phyloP scores from a whole-genome alignment of 2,888 invertebrate genomes.

The Heliconius sara region DNA sequence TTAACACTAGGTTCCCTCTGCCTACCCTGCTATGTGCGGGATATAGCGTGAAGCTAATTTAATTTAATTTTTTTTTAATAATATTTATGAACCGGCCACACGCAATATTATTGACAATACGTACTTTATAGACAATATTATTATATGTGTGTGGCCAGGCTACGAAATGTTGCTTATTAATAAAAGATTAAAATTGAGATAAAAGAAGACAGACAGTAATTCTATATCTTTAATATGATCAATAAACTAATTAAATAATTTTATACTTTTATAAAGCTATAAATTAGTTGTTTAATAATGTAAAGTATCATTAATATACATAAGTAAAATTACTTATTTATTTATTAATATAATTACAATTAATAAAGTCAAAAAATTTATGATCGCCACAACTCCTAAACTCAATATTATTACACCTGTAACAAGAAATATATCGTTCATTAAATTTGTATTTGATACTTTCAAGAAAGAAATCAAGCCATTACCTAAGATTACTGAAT shows the following conservation, averaged over 20 bases:
- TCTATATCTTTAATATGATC: neutral
- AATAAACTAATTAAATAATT: conserved; percentile 12
- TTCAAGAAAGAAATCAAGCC: neutral
- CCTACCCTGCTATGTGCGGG: too few species aligned
- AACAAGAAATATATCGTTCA: conserved; percentile 27
- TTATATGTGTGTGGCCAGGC: too few species aligned
- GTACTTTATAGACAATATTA: too few species aligned
- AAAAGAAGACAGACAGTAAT: neutral
- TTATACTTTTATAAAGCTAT: conserved; percentile 20
- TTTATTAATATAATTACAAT: conserved; percentile 26
- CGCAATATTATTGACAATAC: too few species aligned
- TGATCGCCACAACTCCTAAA: conserved; percentile 4
- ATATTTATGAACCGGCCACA: too few species aligned
- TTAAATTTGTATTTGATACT: neutral
- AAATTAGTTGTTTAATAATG: neutral
- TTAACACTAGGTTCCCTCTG: too few species aligned
- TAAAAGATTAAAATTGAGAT: neutral
- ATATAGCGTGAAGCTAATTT: too few species aligned
- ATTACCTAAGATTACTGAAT: too few species aligned
- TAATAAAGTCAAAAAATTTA: conserved; percentile 8
- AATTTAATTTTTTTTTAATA: too few species aligned
- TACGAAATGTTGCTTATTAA: too few species aligned
- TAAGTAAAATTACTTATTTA: neutral
- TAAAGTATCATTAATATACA: neutral
- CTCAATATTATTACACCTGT: conserved; percentile 35